phyloP scores from a whole-genome alignment of 2,888 invertebrate species.

The Nudaria mundana region DNA sequence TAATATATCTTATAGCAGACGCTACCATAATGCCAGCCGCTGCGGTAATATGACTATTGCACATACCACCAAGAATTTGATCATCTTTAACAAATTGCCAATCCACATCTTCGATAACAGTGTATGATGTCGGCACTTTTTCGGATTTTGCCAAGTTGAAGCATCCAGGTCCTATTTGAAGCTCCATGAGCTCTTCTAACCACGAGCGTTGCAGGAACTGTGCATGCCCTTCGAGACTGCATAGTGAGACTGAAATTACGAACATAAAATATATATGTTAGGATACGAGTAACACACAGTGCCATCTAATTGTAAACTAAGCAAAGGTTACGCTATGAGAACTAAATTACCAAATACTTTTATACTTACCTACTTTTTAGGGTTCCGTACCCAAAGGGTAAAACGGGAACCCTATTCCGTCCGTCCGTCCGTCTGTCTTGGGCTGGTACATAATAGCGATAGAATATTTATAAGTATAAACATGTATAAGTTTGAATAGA shows the following conservation, averaged over 20 bases:
- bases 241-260: slow-evolving; percentile 41
- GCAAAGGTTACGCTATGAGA: no score
- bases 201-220: slow-evolving; percentile 44
- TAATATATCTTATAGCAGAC: slow-evolving; percentile 38
- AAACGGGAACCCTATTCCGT: no score
- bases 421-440: no score
- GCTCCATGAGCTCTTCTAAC: slow-evolving; percentile 33
- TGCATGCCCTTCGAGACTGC: slow-evolving; percentile 42
- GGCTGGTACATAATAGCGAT: no score
- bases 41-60: slow-evolving; percentile 41
- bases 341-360: no score
- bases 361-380: no score
- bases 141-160: slow-evolving; percentile 20
- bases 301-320: no score
- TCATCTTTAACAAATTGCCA: slow-evolving; percentile 2
- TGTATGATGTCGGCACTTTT: background rate
- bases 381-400: no score
- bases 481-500: no score
- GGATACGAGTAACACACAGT: no score
- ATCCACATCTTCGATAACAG: slow-evolving; percentile 1
- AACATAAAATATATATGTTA: background rate
- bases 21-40: slow-evolving; percentile 36
- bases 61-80: slow-evolving; percentile 21
- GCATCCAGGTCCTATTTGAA: slow-evolving; percentile 47
- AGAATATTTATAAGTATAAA: no score